Evolutionary conservation across 1,140 invertebrate genomes (phyloP), one percentile per base, ranked within the genome.

Genomic region (Saxidomus purpurata): DNA sequence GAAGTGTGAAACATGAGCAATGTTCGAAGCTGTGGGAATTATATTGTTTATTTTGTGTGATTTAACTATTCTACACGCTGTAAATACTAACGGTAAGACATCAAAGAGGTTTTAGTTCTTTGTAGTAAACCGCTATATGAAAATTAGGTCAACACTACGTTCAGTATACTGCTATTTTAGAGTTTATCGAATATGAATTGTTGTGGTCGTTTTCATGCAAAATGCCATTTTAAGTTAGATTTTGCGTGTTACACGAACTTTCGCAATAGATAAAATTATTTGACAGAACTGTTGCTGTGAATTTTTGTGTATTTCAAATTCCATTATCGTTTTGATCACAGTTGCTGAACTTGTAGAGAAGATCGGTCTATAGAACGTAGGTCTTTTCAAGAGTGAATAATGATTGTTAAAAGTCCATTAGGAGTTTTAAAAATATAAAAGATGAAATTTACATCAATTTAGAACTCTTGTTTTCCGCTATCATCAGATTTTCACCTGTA

Each of bases 1-100:
- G 83, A 74, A 36, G 28, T 38, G 47, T 85, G 83, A 38, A 85
- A 85, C 43, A 71, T 85, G 83, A 85, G 83, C 63, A 28, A 85
- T 85, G 83, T 74, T 74, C 43, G 28, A 13, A 49, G 38, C 49
- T 74, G 69, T 55, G 36, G 40, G 83, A 59, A 49, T 85, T 52
- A 74, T 52, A 49, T 43, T 85, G 25, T 85, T 74, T 71, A 85
- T 85, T 59, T 74, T 85, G 63, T 85, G 63, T 85, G 83, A 85
- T 38, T 55, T 74, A 38, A 55, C 49, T 34, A 28, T 76, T 52
- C 19, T 76, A 25, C 83, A 34, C 43, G 47, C 80, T 43, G 22
- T 55, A 25, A 36, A 38, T 36, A n/a, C 63, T 19, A 25, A 52
- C 63, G 83, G 83, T 85, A 85, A 85, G 83, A 79, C n/a, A 80